Evolutionary conservation across 2,888 invertebrate species (phyloP), one percentile per base, ranked within the genome.

Genomic region (Dromius quadrimaculatus): DNA sequence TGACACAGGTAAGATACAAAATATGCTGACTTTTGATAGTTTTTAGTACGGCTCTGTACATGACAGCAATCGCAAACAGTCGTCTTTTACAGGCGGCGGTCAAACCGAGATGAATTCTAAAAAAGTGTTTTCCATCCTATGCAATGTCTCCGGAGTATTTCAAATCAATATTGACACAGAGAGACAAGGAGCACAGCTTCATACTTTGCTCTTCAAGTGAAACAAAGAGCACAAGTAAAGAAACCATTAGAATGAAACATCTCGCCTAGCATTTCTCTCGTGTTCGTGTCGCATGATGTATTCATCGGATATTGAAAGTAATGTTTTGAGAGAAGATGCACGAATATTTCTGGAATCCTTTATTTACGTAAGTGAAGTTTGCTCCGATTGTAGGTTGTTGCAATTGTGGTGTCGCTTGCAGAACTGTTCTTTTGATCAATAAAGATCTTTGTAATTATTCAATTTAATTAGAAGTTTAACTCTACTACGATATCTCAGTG

Each of bases 221-320:
- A 59, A 34, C 36, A 59, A 59, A 34, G 59, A 59, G n/a, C 15
- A 28, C 45, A 2, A 20, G 20, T 23, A 66, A 36, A 36, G 23
- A 38, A 75, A 76, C 77, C 75, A 77, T 77, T 78, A 78, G 76
- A 74, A 74, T 79, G 78, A 79, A 79, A 80, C 79, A 80, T 80
- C 79, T 77, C 78, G 79, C 79, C 9, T 78, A 79, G 80, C 79
- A 32, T 5, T 8, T 5, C 32, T 8, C 9, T 5, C 5, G 77
- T 78, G 79, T 79, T 79, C 79, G 80, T 80, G 79, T 79, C 79
- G 74, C 75, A 74, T 74, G 72, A 75, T 73, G 75, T 77, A 78
- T 77, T 76, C 77, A 75, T 75, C 78, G 79, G 79, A 80, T 79
- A 78, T 77, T 66, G 66, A 66, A 66, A 66, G 66, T 66, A 66